phyloP scores from a whole-genome alignment of 2,888 invertebrate genomes.

The Rotaria sp. region DNA sequence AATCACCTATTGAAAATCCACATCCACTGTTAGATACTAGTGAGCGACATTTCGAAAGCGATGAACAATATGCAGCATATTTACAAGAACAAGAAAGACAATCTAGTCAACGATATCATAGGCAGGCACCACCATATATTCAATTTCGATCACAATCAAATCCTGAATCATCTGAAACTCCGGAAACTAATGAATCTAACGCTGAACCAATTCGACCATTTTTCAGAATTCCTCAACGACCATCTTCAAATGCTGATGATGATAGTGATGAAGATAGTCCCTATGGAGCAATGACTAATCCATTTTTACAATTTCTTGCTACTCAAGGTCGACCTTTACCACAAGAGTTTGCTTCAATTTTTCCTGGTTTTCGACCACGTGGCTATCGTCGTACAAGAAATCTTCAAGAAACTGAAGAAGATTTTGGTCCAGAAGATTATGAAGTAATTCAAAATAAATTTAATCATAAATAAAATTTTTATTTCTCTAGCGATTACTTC shows the following conservation, averaged over 20 bases:
- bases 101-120: background rate
- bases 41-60: background rate
- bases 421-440: slow-evolving; percentile 22
- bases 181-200: background rate
- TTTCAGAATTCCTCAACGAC: background rate
- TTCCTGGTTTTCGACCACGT: background rate
- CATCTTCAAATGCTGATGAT: background rate
- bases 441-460: background rate
- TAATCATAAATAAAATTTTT: background rate
- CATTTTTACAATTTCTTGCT: background rate
- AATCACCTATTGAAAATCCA: background rate
- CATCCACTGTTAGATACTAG: background rate
- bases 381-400: background rate
- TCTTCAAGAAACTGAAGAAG: background rate
- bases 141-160: background rate
- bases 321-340: background rate
- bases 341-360: background rate
- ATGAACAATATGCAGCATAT: background rate
- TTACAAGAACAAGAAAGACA: background rate
- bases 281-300: too few species aligned
- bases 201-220: background rate
- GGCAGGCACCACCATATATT: background rate
- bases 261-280: background rate
- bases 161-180: background rate
- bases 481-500: background rate